phyloP scores from a whole-genome alignment of 2,797 vertebrate species.

The Spinus olivaceus region DNA sequence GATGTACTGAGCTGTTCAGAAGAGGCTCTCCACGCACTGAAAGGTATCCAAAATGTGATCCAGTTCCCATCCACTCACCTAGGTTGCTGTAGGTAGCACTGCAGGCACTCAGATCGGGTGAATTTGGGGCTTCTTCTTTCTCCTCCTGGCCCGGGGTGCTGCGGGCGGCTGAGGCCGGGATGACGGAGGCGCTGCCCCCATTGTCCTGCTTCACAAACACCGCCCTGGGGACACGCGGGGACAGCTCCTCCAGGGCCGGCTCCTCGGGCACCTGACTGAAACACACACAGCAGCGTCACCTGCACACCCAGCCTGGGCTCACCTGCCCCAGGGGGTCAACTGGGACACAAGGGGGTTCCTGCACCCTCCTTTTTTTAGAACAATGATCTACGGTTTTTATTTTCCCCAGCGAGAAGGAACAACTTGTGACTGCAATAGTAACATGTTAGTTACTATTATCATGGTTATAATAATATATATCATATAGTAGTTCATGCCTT shows the following conservation, averaged over 20 bases:
- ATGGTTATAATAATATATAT: not conserved
- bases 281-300: slow-evolving; percentile 43
- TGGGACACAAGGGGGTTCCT: not conserved
- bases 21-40: not conserved
- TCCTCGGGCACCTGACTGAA: slow-evolving; percentile 84
- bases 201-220: slow-evolving; percentile 70
- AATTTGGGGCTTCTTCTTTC: slow-evolving; percentile 80
- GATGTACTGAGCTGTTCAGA: not conserved
- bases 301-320: not conserved
- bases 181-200: slow-evolving; percentile 42
- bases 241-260: slow-evolving; percentile 71
- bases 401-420: not conserved
- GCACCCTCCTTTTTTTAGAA: not conserved
- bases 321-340: not conserved
- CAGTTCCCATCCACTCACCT: slow-evolving; percentile 75
- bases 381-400: not conserved
- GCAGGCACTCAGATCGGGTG: slow-evolving; percentile 81
- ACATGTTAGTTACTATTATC: not conserved
- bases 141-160: slow-evolving; percentile 74
- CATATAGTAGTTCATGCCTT: not conserved
- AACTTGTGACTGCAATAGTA: not conserved
- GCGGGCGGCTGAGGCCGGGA: slow-evolving; percentile 63
- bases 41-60: not conserved
- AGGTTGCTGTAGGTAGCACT: slow-evolving; percentile 96
- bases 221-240: slow-evolving; percentile 73